phyloP scores from a whole-genome alignment of 2,888 invertebrate species.

The Anthrax anthrax region DNA sequence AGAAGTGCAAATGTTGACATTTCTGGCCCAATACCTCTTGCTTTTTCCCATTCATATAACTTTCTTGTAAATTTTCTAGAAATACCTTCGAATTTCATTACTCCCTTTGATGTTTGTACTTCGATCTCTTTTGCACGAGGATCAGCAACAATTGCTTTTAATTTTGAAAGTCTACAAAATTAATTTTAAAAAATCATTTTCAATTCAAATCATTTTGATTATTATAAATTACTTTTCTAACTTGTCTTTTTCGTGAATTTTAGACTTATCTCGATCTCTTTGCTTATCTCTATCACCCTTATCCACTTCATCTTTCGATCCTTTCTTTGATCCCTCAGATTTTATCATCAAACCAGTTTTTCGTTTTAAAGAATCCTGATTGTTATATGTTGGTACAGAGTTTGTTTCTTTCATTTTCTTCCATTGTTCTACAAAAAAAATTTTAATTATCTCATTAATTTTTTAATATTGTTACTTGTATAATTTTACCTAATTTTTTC shows the following conservation, averaged over 20 bases:
- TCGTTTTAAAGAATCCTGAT: conserved; percentile 26
- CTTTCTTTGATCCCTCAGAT: conserved; percentile 20
- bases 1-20: conserved; percentile 70
- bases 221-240: conserved; percentile 27
- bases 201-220: too few species aligned
- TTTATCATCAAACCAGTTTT: conserved; percentile 3
- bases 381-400: conserved; percentile 37
- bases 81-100: conserved; percentile 73
- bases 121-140: conserved; percentile 53
- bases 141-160: conserved; percentile 40
- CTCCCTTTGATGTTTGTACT: conserved; percentile 68
- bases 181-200: background rate
- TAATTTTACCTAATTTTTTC: conserved; percentile 56
- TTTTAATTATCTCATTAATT: background rate
- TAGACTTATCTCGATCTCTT: conserved; percentile 45
- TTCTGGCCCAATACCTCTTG: conserved; percentile 73
- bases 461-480: background rate
- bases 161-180: conserved; percentile 23
- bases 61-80: conserved; percentile 80
- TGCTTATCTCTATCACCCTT: conserved; percentile 47
- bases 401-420: conserved; percentile 56
- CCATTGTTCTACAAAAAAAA: conserved; percentile 51
- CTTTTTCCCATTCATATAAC: conserved; percentile 83
- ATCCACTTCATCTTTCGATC: conserved; percentile 23
- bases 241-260: conserved; percentile 49